These are phyloP conservation scores for Apostichopus leukothele DNA, from an alignment of 53 echinoderm and acorn worm genomes.

Conservation along the genomic window DNA sequence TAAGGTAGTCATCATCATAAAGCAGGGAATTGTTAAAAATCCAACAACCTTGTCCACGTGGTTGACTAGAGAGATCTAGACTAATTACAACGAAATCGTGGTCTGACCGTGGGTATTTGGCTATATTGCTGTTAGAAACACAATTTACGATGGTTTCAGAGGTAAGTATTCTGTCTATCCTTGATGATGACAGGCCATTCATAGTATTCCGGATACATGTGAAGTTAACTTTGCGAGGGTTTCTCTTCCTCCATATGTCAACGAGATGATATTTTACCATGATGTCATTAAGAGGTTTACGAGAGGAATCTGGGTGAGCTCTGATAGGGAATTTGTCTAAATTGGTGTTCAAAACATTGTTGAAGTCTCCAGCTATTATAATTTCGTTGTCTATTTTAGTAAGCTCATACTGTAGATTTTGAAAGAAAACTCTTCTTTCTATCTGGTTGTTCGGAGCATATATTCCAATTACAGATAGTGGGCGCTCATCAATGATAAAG, in stretches of 20 bases:
- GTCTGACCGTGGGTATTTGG: not conserved
- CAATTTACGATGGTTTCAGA: not conserved
- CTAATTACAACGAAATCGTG: constrained; percentile 2
- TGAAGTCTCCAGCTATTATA: constrained; percentile 3
- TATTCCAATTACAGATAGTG: not conserved
- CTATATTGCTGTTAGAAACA: not conserved
- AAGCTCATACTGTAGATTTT: not conserved
- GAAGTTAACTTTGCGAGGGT: too few relatives aligned
- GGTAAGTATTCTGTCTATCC: constrained; percentile 21
- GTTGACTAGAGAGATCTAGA: not conserved
- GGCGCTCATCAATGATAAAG: not conserved
- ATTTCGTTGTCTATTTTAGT: too few relatives aligned
- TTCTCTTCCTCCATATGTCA: too few relatives aligned
- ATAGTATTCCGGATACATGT: too few relatives aligned
- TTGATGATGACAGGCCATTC: not conserved
- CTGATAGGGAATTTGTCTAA: not conserved
- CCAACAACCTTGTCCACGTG: not conserved
- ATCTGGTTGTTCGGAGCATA: not conserved
- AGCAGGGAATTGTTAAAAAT: constrained; percentile 32
- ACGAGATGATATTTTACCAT: not conserved
- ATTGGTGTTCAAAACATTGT: not conserved
- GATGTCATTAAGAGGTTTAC: not conserved
- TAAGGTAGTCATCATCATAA: not conserved
- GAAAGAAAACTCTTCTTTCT: not conserved
- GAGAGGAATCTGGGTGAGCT: not conserved